phyloP scores from a whole-genome alignment of 2,888 invertebrate genomes.

The Biston betularia region DNA sequence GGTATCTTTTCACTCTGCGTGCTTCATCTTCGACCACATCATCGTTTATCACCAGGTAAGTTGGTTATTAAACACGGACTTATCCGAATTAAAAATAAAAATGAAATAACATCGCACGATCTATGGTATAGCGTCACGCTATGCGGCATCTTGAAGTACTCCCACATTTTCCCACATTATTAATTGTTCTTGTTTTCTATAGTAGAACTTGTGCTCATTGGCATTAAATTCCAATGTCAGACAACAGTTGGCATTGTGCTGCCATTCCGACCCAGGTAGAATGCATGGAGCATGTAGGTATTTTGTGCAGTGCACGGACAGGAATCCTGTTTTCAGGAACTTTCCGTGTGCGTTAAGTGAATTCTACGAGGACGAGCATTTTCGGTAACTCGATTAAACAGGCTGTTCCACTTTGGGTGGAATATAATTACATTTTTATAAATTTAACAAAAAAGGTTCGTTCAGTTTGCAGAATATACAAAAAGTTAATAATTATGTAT shows the following conservation, averaged over 20 bases:
- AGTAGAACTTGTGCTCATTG: constrained; percentile 9
- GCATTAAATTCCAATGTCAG: constrained; percentile 20
- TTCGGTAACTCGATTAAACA: too few relatives aligned
- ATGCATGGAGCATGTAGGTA: neutral
- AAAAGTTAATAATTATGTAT: too few relatives aligned
- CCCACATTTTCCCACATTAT: neutral
- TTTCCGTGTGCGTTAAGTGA: constrained; percentile 6
- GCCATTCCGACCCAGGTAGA: neutral
- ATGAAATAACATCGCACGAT: too few relatives aligned
- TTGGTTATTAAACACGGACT: too few relatives aligned
- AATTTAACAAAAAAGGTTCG: too few relatives aligned
- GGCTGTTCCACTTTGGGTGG: neutral
- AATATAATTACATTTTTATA: neutral
- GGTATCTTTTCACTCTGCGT: too few relatives aligned
- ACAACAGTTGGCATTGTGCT: neutral
- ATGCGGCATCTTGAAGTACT: too few relatives aligned
- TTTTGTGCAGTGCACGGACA: neutral
- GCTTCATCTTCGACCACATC: too few relatives aligned
- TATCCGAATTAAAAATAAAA: too few relatives aligned
- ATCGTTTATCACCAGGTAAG: too few relatives aligned
- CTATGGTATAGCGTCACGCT: too few relatives aligned
- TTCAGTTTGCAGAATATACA: too few relatives aligned
- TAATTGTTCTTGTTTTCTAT: constrained; percentile 2
- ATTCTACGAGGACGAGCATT: neutral
- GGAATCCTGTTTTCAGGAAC: constrained; percentile 20